These are phyloP conservation scores for Enhydra lutris DNA, from an alignment of 2,113 vertebrate species.

Conservation along the genomic window DNA sequence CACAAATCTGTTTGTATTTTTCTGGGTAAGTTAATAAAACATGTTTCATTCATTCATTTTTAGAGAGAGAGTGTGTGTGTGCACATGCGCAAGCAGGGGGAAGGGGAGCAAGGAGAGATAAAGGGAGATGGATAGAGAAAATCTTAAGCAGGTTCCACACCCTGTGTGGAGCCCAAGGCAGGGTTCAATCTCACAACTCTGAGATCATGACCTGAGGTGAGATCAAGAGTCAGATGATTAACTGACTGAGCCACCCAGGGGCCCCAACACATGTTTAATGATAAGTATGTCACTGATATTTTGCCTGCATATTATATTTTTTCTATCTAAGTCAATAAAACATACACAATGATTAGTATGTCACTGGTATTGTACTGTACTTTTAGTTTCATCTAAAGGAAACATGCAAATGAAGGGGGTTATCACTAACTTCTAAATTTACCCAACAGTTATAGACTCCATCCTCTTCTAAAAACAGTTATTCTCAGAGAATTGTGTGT, in stretches of 20 bases:
- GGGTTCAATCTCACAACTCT: not conserved
- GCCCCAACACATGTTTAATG: not conserved
- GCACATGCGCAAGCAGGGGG: not conserved
- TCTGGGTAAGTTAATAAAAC: not conserved
- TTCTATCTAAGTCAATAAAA: not conserved
- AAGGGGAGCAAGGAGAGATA: not conserved
- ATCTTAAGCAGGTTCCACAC: not conserved
- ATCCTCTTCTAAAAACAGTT: not conserved
- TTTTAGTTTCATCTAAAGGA: not conserved
- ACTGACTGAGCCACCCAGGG: not conserved
- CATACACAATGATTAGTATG: not conserved
- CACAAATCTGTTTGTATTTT: not conserved
- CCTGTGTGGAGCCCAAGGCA: not conserved
- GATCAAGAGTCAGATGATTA: not conserved
- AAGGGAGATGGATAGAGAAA: not conserved
- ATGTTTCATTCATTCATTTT: not conserved
- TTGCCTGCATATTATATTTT: not conserved
- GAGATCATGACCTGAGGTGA: not conserved
- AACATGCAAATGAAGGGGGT: not conserved
- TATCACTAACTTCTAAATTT: not conserved
- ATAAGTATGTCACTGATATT: not conserved
- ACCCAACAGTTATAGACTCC: not conserved
- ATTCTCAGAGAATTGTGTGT: not conserved
- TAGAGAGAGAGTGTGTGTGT: not conserved
- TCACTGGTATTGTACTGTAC: accelerated